Evolutionary conservation across 2,797 vertebrate genomes (phyloP), one percentile per base, ranked within the genome.

Genomic region (Buphagus erythrorhynchus): DNA sequence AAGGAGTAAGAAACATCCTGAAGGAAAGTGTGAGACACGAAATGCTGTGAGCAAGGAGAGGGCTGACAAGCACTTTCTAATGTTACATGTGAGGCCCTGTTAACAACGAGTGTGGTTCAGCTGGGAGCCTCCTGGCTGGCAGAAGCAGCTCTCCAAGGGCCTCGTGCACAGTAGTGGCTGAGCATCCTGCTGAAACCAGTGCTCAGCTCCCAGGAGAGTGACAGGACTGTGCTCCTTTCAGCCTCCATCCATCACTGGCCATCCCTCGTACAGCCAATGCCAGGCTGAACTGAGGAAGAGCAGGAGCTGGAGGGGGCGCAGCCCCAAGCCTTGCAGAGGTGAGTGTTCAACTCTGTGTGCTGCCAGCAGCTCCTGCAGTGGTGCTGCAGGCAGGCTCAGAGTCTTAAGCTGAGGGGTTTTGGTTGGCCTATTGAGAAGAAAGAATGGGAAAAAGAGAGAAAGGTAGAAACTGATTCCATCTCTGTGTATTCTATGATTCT

Each of bases 241-340:
- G 13, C 22, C 14, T 18, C 38, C 19, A 9, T 54, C 31, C 4
- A 0, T 69, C 59, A 20, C 38, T 31, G 0, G 0, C 24, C 2
- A 0, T 1, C 0, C n/a, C 40, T 65, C 22, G 51, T 46, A 1
- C 0, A 0, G 31, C 12, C 43, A 22, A 1, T 13, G 48, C 29
- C 26, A 8, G 9, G 6, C 16, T 18, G 19, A 63, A 7, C 26
- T 5, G 4, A 4, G 51, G 40, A 54, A 11, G 20, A 24, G 12
- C 10, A 12, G n/a, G 29, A 49, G 21, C 21, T 2, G 5, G 19
- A 35, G 31, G 51, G 21, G 51, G 33, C 63, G 78, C 36, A 16
- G n/a, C 19, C 26, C 7, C 13, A 19, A 48, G 69, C 25, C 55
- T 58, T n/a, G 33, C 36, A 59, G 35, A 33, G 45, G 26, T 20